Base-by-base conservation (phyloP, 2,797 vertebrate species). In the Enteromius viviparus region DNA sequence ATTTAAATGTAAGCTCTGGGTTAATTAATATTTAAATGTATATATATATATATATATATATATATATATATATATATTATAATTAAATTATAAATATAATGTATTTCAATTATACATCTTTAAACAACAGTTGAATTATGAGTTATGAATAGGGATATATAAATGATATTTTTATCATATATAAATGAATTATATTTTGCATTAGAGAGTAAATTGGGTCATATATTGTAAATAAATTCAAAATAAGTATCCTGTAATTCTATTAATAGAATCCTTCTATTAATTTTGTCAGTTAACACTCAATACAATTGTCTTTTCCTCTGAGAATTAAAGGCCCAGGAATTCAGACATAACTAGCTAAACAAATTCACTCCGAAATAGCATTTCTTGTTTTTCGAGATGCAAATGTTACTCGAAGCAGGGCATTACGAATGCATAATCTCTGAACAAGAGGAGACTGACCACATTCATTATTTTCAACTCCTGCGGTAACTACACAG, bases 401-500 rank as follows among this genome's bases (percentile, higher is more conserved):
- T 76, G 60, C 62, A 66, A 66, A 76, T 82, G 49, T 34, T 45
- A 32, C 58, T 49, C 23, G 0, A 58, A 80, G 26, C 23, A 68
- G 29, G 5, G 37, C 68, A 79, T 79, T 84, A 42, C 12, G 6
- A 37, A 53, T 74, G 17, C 58, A 72, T 23, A 68, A 55, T 66
- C 3, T 32, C 78, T 21, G 23, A 51, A 72, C 47, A 53, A 42
- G 49, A 76, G 58, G 51, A 82, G 49, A 68, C n/a, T 76, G 81
- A 82, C 47, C 81, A 60, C 23, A 76, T 69, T 82, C 47, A 82
- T 82, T 82, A 76, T 76, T 74, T 72, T 79, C 29, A 78, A 78
- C 6, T 79, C 76, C 49, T 65, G 32, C 53, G 55, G 47, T 66
- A 72, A 64, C 55, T 72, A 72, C 37, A 65, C 32, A 2, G 82